These are phyloP conservation scores for Lepus europaeus DNA, from an alignment of 2,113 vertebrate species.

Conservation along the genomic window DNA sequence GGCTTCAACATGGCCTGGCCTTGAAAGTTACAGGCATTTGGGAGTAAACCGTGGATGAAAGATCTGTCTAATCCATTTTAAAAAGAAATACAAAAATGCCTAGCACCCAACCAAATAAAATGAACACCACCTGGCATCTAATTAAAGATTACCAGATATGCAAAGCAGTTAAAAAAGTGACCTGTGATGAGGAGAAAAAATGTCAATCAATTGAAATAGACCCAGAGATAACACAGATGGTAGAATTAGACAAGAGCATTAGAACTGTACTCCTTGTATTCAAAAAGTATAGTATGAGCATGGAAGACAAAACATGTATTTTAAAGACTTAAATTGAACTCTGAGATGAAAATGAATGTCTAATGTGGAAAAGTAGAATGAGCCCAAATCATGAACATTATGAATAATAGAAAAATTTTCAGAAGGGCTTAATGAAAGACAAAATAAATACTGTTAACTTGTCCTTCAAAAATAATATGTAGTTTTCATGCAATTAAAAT, in stretches of 20 bases:
- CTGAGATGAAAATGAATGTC: neutral
- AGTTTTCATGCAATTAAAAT: slow-evolving; percentile 4
- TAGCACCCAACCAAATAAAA: slow-evolving; percentile 4
- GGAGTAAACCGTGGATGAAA: no score
- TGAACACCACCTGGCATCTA: neutral
- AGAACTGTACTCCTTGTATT: neutral
- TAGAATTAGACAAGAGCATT: neutral
- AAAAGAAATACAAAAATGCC: slow-evolving; percentile 7
- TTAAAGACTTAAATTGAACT: neutral
- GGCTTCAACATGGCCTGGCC: no score
- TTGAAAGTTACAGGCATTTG: no score
- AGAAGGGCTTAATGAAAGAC: neutral
- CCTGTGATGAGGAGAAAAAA: neutral
- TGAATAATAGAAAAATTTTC: slow-evolving; percentile 13
- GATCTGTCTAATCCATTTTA: no score
- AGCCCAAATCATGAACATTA: neutral
- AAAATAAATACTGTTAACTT: slow-evolving; percentile 25
- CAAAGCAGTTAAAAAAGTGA: neutral
- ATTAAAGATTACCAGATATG: neutral
- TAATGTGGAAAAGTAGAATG: neutral
- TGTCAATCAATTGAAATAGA: neutral
- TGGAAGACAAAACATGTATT: neutral
- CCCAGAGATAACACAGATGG: neutral
- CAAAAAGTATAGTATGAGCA: neutral
- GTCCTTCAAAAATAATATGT: slow-evolving; percentile 4